Base-by-base conservation (phyloP, 2,888 invertebrate genomes). In the Eupithecia vulgata region DNA sequence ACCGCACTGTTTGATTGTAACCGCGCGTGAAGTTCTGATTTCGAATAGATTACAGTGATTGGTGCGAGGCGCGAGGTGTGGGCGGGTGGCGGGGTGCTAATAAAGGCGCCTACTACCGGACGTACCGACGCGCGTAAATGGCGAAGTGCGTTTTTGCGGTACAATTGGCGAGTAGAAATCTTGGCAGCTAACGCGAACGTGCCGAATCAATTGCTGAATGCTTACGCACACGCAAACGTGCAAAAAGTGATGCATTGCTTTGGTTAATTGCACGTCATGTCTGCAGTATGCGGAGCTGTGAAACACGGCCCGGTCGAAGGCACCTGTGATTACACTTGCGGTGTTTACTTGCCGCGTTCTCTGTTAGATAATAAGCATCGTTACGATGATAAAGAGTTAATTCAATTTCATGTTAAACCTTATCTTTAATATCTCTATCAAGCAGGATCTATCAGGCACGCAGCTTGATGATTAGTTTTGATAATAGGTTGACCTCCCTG, bases 41-140 rank as follows among this genome's bases (percentile, higher is more conserved):
- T 90, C 85, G 81, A 88, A 87, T 86, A 88, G 86, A 87, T 88
- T 84, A 85, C 85, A 85, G 86, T 89, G 91, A 92, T 92, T 92
- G 92, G 74, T 74, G 79, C 74, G 67, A 70, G 68, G 72, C 65
- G 72, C 68, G 80, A 76, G 77, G 79, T 71, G 81, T 75, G 78
- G 81, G 82, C 79, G 85, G 87, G 83, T 84, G 79, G 82, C 78
- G 82, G 80, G 82, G 81, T 81, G 85, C 79, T 84, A 79, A 79
- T 81, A 78, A 77, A 84, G 85, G 86, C 84, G 85, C 87, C 86
- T 87, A 57, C 21, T 57, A 70, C 75, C 72, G 80, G 85, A 85
- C 83, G 84, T 83, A 82, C 81, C 80, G 78, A 81, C 82, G 79
- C 82, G 83, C 83, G 85, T 84, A 87, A 86, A 87, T 85, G 84